Evolutionary conservation across 2,113 vertebrate species (phyloP), one percentile per base, ranked within the genome.

Genomic region (Muntiacus reevesi): DNA sequence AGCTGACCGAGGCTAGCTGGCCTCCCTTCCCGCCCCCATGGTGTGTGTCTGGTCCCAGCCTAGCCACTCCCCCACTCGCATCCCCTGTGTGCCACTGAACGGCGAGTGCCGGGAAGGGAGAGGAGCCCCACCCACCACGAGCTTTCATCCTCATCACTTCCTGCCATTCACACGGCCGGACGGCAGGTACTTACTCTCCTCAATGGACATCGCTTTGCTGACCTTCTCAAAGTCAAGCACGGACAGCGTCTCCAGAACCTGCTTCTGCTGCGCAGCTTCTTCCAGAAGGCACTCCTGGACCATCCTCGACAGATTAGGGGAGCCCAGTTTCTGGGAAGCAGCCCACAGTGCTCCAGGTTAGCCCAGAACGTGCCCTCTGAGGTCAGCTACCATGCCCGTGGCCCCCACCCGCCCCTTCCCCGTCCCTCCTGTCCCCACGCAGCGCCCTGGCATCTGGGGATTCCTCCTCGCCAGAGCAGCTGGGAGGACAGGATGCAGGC

Each of bases 241-340:
- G 30, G 98, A 98, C 10, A 99, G 98, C 3, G 98, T 97, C 54
- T 99, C 98, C 91, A 99, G 98, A 4, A 99, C 97, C 59, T 78
- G 98, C 0, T 97, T 98, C 87, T 99, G 99, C 92, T 98, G 98
- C 0, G 16, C 98, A 0, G 98, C 98, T 84, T 99, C 99, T 64
- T 99, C 99, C 96, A 99, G 64, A 71, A 99, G 97, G 90, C 84
- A 91, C 40, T 98, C 98, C 97, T 98, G 98, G 45, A 99, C 94
- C 84, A 99, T n/a, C 64, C 33, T 96, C 52, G 98, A 98, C 62
- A 99, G 3, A 0, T 97, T 97, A 3, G 99, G 98, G 6, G 97
- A 96, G 71, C 88, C 97, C 96, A 99, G 98, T 97, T 99, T 99
- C 99, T 99, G 98, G 96, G 98, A 98, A 25, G 59, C 52, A 98